A percentile compares a stretch with the other conserved stretches of the same genome.
phyloP scores from a whole-genome alignment of 2,797 vertebrate species.

The Borostomias antarcticus region DNA sequence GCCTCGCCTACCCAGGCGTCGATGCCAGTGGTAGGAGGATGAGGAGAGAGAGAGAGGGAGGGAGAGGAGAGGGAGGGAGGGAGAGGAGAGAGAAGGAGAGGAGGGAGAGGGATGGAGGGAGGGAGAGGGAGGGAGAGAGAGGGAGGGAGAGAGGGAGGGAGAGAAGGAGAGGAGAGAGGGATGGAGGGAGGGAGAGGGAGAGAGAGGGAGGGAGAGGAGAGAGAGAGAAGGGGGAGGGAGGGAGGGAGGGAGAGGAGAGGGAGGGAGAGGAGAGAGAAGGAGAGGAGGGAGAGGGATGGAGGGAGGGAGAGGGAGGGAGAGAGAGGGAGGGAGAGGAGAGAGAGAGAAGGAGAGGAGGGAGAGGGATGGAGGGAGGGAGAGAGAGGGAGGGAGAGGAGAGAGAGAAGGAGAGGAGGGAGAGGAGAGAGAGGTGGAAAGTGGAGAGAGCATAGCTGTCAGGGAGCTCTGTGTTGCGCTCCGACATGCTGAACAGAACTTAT shows the following conservation, averaged over 20 bases:
- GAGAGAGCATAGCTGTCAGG: conserved; percentile 7
- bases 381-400: neutral
- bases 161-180: too few relatives aligned
- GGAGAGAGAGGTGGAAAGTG: neutral
- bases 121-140: conserved; percentile 6
- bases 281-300: neutral
- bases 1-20: conserved; percentile 23
- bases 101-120: neutral
- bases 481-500: conserved; percentile 29
- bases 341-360: too few relatives aligned
- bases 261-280: neutral
- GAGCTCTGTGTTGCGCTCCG: conserved; percentile 27
- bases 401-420: neutral
- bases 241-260: conserved; percentile 14
- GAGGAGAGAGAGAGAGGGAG: conserved; percentile 16
- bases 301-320: neutral
- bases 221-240: too few relatives aligned
- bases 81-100: neutral
- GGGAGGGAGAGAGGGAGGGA: conserved; percentile 12
- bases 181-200: neutral
- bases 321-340: too few relatives aligned
- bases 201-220: neutral
- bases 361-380: conserved; percentile 17
- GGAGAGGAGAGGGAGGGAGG: conserved; percentile 1
- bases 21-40: conserved; percentile 2